A percentile compares a stretch with the other conserved stretches of the same genome.
These are phyloP conservation scores for Syrrhaptes paradoxus DNA, from an alignment of 2,113 vertebrate genomes.

Conservation along the genomic window DNA sequence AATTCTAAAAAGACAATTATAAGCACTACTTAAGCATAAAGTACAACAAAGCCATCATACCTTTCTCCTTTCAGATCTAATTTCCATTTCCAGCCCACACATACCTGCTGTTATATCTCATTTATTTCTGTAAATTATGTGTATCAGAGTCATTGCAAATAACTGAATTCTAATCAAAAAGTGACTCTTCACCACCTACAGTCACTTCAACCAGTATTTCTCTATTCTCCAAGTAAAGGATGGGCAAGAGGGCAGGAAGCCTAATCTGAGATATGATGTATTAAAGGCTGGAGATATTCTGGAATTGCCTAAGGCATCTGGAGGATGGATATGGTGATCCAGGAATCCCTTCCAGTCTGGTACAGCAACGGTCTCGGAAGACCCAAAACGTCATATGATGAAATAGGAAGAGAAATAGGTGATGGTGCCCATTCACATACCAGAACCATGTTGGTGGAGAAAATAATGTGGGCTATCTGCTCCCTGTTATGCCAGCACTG, in stretches of 20 bases:
- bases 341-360: background rate
- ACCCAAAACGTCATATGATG: background rate
- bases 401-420: background rate
- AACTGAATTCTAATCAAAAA: slow-evolving; percentile 25
- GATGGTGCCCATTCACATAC: background rate
- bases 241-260: background rate
- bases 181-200: background rate
- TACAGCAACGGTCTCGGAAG: background rate
- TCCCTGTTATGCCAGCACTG: background rate
- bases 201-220: background rate
- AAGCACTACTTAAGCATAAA: slow-evolving; percentile 6
- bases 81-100: background rate
- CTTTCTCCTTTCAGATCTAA: background rate
- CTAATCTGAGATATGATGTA: background rate
- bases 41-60: background rate
- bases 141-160: background rate
- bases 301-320: background rate
- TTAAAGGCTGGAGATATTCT: background rate
- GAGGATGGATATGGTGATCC: background rate
- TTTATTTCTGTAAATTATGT: slow-evolving; percentile 11
- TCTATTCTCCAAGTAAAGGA: background rate
- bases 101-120: slow-evolving; percentile 17
- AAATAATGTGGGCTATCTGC: background rate
- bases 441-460: background rate
- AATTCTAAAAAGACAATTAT: background rate